A percentile compares a stretch with the other conserved stretches of the same genome.
Evolutionary conservation across 1,140 invertebrate genomes (phyloP).

Genomic region (Drosophila seguyi): DNA sequence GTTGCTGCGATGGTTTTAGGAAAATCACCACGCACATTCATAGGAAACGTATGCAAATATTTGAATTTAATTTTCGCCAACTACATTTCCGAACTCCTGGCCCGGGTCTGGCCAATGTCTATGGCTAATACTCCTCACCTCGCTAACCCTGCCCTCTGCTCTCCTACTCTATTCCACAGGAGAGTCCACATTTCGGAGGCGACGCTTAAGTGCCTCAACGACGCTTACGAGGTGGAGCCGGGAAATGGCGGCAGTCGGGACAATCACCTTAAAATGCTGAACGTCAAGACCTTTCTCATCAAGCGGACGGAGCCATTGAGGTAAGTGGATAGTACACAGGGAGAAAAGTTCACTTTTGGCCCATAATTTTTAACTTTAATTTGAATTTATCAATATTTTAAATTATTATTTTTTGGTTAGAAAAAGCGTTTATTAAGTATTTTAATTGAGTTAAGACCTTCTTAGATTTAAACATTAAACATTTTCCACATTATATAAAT

Average conservation of each 20-base stretch:
- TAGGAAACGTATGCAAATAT: conserved; percentile 74
- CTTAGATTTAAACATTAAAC: not conserved
- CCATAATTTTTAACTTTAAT: not conserved
- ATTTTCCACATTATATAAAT: not conserved
- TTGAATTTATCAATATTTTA: not conserved
- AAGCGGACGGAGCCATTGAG: conserved; percentile 91
- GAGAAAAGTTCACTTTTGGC: not conserved
- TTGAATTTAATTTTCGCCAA: conserved; percentile 81
- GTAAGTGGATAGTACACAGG: conserved; percentile 77
- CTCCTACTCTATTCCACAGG: conserved; percentile 85
- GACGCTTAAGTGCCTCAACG: conserved; percentile 93
- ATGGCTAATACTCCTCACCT: conserved; percentile 12
- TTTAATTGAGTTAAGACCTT: too few species aligned
- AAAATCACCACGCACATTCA: conserved; percentile 71
- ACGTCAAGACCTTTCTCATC: conserved; percentile 97
- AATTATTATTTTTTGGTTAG: not conserved
- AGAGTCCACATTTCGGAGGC: conserved; percentile 96
- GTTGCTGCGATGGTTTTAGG: conserved; percentile 17
- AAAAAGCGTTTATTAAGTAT: not conserved
- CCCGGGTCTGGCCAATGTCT: conserved; percentile 3
- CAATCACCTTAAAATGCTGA: conserved; percentile 93
- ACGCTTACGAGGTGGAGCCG: conserved; percentile 96
- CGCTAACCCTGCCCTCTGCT: too few species aligned
- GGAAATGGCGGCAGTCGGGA: conserved; percentile 94
- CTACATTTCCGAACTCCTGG: conserved; percentile 46